phyloP scores from a whole-genome alignment of 2,113 vertebrate genomes.

The Trematocara marginatum region DNA sequence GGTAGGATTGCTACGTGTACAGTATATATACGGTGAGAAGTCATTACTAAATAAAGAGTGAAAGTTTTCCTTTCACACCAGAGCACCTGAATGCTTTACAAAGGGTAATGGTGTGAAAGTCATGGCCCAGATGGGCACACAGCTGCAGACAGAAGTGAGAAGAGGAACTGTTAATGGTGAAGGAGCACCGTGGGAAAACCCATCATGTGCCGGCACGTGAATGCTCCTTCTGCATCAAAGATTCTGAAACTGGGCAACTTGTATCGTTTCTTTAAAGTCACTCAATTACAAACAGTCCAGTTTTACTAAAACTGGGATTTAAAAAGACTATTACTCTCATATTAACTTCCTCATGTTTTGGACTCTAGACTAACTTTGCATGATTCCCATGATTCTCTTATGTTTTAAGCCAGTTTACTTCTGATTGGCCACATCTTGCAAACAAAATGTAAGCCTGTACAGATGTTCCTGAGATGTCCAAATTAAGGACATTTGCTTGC shows the following conservation, averaged over 20 bases:
- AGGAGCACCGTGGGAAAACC: background rate
- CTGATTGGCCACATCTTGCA: background rate
- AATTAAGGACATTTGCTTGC: background rate
- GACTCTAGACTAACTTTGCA: background rate
- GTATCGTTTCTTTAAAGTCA: background rate
- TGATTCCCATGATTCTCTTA: background rate
- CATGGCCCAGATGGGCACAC: background rate
- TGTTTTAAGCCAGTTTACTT: background rate
- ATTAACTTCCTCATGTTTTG: background rate
- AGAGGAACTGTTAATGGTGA: slow-evolving; percentile 3
- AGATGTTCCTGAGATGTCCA: background rate
- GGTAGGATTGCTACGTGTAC: background rate
- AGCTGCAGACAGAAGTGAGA: slow-evolving; percentile 17
- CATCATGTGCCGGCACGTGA: background rate
- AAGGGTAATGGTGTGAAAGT: background rate
- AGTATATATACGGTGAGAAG: background rate
- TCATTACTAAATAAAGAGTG: background rate
- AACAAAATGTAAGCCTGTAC: background rate
- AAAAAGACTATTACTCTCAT: background rate
- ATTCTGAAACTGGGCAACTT: background rate
- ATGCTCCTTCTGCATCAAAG: background rate
- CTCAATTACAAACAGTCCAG: background rate
- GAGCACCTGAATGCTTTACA: background rate
- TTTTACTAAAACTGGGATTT: background rate
- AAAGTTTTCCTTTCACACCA: background rate